Percentiles rank a stretch among this genome's conserved stretches.
These are phyloP conservation scores for Umimayanthus kanabou DNA, from an alignment of 92 coral and sea anemone genomes.

Conservation along the genomic window DNA sequence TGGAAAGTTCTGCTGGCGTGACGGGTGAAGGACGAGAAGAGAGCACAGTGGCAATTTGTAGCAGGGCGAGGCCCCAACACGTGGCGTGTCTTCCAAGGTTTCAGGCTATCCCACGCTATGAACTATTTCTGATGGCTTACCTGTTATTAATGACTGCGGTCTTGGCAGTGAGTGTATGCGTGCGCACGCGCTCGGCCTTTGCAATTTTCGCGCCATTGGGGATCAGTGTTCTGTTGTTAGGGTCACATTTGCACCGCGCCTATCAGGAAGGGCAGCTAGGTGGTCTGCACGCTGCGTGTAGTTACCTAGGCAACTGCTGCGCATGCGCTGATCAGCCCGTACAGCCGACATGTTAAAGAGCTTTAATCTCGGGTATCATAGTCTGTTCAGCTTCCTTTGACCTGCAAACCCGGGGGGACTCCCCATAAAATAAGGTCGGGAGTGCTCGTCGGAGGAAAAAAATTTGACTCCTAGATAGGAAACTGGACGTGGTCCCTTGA, in stretches of 20 bases:
- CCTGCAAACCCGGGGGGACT: too few relatives aligned
- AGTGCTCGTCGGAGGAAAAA: too few relatives aligned
- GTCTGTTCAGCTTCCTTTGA: too few relatives aligned
- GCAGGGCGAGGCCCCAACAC: background rate
- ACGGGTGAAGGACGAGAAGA: background rate
- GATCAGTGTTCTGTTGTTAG: background rate
- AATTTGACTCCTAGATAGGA: too few relatives aligned
- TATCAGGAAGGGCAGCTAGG: background rate
- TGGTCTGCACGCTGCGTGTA: background rate
- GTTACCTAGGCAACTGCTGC: slow-evolving; percentile 19
- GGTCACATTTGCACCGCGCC: background rate
- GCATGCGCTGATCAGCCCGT: background rate
- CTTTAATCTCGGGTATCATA: too few relatives aligned
- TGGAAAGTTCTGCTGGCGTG: background rate
- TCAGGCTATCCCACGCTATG: background rate
- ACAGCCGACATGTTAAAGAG: background rate
- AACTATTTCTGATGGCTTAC: slow-evolving; percentile 5
- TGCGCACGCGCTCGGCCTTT: slow-evolving; percentile 5
- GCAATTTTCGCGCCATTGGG: background rate
- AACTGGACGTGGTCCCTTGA: too few relatives aligned
- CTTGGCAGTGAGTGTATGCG: slow-evolving; percentile 12
- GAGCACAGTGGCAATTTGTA: background rate
- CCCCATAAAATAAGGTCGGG: too few relatives aligned
- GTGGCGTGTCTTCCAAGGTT: slow-evolving; percentile 8
- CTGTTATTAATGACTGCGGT: background rate